Conservation (phyloP, 1,140 invertebrate genomes). For the Drosophila trapezifrons region DNA sequence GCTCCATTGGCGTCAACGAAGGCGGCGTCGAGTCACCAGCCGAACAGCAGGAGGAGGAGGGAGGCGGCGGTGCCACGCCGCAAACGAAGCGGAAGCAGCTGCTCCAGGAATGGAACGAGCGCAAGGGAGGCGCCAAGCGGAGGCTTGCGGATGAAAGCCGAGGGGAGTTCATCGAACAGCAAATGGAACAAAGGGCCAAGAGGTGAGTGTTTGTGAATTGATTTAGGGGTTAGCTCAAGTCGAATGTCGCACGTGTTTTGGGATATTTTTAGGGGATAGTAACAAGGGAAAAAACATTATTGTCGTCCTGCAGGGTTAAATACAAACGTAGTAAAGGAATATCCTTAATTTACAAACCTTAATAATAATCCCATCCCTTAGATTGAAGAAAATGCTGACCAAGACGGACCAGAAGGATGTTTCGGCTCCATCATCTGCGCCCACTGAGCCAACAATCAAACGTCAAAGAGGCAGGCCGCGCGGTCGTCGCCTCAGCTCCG, state of each 20-base stretch:
- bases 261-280: background rate
- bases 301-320: no score
- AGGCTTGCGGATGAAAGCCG: conserved; percentile 85
- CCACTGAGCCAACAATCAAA: conserved; percentile 28
- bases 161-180: conserved; percentile 85
- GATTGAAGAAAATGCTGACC: conserved; percentile 78
- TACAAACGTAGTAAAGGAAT: no score
- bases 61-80: conserved; percentile 78
- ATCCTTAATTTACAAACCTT: no score
- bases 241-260: background rate
- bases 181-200: conserved; percentile 86
- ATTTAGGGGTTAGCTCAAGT: conserved; percentile 1
- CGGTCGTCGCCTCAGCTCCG: conserved; percentile 34
- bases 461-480: conserved; percentile 51
- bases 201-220: conserved; percentile 52
- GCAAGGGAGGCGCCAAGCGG: conserved; percentile 86
- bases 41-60: conserved; percentile 19
- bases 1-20: conserved; percentile 87
- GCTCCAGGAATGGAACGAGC: conserved; percentile 86
- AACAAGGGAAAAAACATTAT: background rate
- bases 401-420: conserved; percentile 36
- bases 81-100: conserved; percentile 85
- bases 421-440: conserved; percentile 24
- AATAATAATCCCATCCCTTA: conserved; percentile 3
- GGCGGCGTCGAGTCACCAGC: conserved; percentile 84